Evolutionary conservation across 2,113 vertebrate genomes (phyloP), one percentile per base, ranked within the genome.

Genomic region (Notiomystis cincta): DNA sequence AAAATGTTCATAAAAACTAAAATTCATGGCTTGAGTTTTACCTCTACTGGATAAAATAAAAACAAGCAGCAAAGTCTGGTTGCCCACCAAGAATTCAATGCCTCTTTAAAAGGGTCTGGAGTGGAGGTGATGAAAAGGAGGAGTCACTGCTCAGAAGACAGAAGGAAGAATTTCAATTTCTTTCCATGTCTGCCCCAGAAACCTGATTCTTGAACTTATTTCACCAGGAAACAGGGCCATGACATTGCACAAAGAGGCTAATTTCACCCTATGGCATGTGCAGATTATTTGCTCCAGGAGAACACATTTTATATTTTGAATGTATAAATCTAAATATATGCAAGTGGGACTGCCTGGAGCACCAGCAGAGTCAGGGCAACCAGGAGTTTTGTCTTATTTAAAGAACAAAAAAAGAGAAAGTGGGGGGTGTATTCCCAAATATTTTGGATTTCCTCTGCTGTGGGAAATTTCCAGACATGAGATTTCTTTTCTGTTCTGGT

Each of bases 161-260:
- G 76, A 85, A 71, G 4, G 45, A 54, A 48, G 17, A n/a, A 75
- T 53, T 67, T 83, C 51, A 35, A 56, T 40, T 50, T 70, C 75
- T 82, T 77, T 93, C 79, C 47, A 1, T 9, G 65, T 40, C 60
- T 58, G 93, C 82, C 92, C 87, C 82, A 97, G 94, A 95, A 96
- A 97, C 95, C 92, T 86, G 82, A 93, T 97, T 96, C 90, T 93
- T 93, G 83, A 86, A 90, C 94, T 90, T 90, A 80, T 89, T 96
- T 91, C 73, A 31, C 77, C 78, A 83, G 72, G 71, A 85, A 92
- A 92, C 84, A 92, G 84, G 94, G 91, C 91, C 92, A 95, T 77
- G 95, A 96, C 94, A 94, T 94, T 96, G 95, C 70, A 81, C 70
- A 94, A 88, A 93, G 83, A 95, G 71, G 71, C 45, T 15, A 22